Percentiles rank a stretch among this genome's conserved stretches.
These are phyloP conservation scores for Drosophila teissieri DNA, from an alignment of 1,140 invertebrate genomes.

Conservation along the genomic window DNA sequence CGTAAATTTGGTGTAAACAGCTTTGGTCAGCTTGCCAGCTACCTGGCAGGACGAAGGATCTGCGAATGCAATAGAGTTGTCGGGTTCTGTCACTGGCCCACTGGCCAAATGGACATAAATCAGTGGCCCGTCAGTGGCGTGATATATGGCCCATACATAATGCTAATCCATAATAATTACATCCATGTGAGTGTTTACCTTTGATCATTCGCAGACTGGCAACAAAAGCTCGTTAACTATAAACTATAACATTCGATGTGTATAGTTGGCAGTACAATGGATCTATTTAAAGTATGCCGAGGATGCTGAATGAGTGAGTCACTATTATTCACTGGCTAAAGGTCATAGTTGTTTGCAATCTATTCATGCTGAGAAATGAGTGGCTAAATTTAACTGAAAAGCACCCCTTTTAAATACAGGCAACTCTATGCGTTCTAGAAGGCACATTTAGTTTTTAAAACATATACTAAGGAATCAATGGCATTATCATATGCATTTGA, in stretches of 20 bases:
- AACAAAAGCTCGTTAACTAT: constrained; percentile 9
- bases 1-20: constrained; percentile 75
- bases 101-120: constrained; percentile 38
- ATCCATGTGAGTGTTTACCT: constrained; percentile 6
- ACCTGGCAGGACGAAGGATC: not conserved
- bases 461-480: not conserved
- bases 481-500: not conserved
- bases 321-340: no score
- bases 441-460: not conserved
- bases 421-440: no score
- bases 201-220: no score
- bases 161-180: constrained; percentile 36
- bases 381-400: no score
- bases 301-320: not conserved
- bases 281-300: not conserved
- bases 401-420: no score
- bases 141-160: constrained; percentile 41
- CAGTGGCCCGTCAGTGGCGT: constrained; percentile 11
- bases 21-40: constrained; percentile 54
- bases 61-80: constrained; percentile 47
- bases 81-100: constrained; percentile 10
- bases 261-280: not conserved
- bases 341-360: not conserved
- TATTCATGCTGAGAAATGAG: not conserved
- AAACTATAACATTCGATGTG: not conserved